phyloP scores from a whole-genome alignment of 2,888 invertebrate genomes.

The Epicampocera succincta region DNA sequence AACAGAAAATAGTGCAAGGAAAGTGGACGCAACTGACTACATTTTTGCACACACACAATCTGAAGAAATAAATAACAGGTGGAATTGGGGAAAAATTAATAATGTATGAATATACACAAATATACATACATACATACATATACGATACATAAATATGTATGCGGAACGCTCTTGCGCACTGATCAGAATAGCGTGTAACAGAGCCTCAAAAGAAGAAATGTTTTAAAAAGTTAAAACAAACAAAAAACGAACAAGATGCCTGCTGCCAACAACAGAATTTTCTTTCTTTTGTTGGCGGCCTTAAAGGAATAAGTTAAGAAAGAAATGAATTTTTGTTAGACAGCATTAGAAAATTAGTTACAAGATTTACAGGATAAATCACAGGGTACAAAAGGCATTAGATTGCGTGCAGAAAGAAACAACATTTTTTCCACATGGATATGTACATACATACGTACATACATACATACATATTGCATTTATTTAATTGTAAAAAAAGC shows the following conservation, averaged over 20 bases:
- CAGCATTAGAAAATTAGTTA: constrained; percentile 55
- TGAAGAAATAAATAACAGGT: constrained; percentile 48
- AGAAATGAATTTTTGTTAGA: constrained; percentile 9
- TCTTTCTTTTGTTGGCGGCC: neutral
- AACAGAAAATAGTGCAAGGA: constrained; percentile 69
- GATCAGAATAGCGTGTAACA: neutral
- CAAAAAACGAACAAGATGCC: neutral
- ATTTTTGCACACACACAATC: neutral
- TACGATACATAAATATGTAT: neutral
- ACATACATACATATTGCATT: neutral
- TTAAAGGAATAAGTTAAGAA: neutral
- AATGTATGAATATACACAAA: constrained; percentile 10
- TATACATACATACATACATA: neutral
- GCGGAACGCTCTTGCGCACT: constrained; percentile 61
- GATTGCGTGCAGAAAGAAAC: neutral
- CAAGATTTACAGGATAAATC: constrained; percentile 55
- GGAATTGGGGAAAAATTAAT: constrained; percentile 61
- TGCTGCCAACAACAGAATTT: neutral
- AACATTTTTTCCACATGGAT: too few relatives aligned
- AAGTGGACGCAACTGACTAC: constrained; percentile 4
- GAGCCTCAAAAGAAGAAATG: constrained; percentile 2
- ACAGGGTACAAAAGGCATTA: constrained; percentile 32
- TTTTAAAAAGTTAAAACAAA: constrained; percentile 4
- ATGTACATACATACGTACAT: too few relatives aligned
- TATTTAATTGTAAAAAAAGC: too few relatives aligned